Percentiles rank a stretch among this genome's conserved stretches.
These are phyloP conservation scores for Dicyrtoma fusca DNA, from an alignment of 2,888 invertebrate genomes.

Conservation along the genomic window DNA sequence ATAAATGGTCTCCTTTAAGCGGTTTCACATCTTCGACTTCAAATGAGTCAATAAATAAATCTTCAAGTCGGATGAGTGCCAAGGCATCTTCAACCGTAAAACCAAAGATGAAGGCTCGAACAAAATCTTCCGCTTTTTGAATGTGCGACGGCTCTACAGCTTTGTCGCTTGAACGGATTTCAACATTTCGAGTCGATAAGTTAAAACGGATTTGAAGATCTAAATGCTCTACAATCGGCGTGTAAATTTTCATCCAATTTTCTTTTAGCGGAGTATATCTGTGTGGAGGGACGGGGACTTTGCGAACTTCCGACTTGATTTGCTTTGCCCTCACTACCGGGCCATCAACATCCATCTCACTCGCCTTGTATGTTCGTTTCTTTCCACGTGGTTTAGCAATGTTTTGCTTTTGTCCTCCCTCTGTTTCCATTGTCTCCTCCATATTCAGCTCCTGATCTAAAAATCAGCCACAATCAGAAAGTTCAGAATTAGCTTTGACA, in stretches of 20 bases:
- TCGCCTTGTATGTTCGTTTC: conserved; percentile 59
- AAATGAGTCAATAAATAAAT: conserved; percentile 95
- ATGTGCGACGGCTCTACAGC: conserved; percentile 85
- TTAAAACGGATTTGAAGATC: conserved; percentile 93
- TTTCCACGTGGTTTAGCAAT: conserved; percentile 13
- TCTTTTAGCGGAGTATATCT: conserved; percentile 93
- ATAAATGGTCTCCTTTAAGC: conserved; percentile 90
- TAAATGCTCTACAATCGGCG: conserved; percentile 93
- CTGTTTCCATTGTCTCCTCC: not conserved
- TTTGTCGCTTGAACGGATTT: conserved; percentile 72
- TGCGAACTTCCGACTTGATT: conserved; percentile 57
- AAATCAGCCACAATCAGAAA: no score
- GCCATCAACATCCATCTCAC: conserved; percentile 45
- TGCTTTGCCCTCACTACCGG: conserved; percentile 35
- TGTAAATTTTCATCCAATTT: conserved; percentile 95
- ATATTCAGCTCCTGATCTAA: no score
- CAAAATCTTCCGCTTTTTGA: conserved; percentile 98
- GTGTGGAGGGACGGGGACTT: conserved; percentile 85
- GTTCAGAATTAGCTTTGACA: no score
- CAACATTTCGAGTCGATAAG: conserved; percentile 85
- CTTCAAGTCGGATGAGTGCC: conserved; percentile 90
- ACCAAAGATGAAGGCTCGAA: conserved; percentile 92
- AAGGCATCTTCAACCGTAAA: conserved; percentile 97
- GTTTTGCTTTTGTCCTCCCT: not conserved
- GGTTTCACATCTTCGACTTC: conserved; percentile 96